Conservation (phyloP, 1,140 invertebrate species). For the Probaryconus sp. region DNA sequence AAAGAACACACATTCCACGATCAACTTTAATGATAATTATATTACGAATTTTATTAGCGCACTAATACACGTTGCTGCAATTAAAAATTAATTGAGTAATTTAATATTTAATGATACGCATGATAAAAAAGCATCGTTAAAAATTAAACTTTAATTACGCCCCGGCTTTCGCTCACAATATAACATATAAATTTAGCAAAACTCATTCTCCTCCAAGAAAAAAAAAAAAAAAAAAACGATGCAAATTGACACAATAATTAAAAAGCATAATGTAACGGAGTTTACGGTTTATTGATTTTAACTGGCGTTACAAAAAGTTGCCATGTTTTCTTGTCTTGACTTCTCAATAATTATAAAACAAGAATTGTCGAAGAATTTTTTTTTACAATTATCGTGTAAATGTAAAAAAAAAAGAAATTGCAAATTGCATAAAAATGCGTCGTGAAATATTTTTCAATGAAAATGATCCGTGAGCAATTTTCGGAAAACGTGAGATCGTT, state of each 20-base stretch:
- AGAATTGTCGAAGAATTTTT: background rate
- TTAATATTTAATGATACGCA: conserved; percentile 25
- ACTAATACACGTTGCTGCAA: conserved; percentile 20
- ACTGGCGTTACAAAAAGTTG: too few relatives aligned
- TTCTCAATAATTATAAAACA: too few relatives aligned
- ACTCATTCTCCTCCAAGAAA: too few relatives aligned
- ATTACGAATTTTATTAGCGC: conserved; percentile 25
- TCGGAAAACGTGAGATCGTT: conserved; percentile 33
- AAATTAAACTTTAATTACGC: conserved; percentile 16
- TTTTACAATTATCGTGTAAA: too few relatives aligned
- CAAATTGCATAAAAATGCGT: too few relatives aligned
- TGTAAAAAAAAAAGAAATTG: too few relatives aligned
- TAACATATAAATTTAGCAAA: too few relatives aligned
- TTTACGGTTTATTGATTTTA: conserved; percentile 34
- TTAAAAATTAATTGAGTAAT: conserved; percentile 46
- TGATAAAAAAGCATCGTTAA: conserved; percentile 3
- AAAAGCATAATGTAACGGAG: conserved; percentile 32
- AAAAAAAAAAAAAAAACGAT: too few relatives aligned
- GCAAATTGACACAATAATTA: conserved; percentile 35
- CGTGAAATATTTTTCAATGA: conserved; percentile 1
- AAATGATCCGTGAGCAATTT: conserved; percentile 18
- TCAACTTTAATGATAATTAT: conserved; percentile 40
- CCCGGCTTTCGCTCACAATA: background rate
- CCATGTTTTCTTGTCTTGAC: too few relatives aligned
- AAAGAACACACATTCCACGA: conserved; percentile 28